These are phyloP conservation scores for Pseudachorutes palmiensis DNA, from an alignment of 1,140 invertebrate genomes.

Conservation along the genomic window DNA sequence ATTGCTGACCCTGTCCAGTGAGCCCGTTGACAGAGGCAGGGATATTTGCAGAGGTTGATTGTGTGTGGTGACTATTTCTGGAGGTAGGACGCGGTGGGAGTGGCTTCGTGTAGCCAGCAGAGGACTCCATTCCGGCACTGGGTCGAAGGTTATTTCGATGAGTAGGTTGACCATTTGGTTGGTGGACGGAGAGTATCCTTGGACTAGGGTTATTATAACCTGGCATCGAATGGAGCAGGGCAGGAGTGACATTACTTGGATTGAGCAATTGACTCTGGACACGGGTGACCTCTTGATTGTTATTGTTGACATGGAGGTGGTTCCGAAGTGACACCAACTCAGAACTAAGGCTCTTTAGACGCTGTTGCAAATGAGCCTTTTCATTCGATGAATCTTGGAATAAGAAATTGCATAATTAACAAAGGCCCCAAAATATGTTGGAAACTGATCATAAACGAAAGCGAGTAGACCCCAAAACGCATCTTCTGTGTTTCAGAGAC, in stretches of 20 bases:
- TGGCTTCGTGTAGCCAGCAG: conserved; percentile 41
- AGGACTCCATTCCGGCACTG: neutral
- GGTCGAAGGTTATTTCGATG: neutral
- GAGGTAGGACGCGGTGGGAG: conserved; percentile 43
- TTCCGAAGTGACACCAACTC: conserved; percentile 81
- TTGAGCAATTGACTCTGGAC: too few species aligned
- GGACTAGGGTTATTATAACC: too few species aligned
- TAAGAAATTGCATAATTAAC: conserved; percentile 15
- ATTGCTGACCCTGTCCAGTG: conserved; percentile 15
- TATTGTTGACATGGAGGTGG: conserved; percentile 49
- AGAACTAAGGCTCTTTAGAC: conserved; percentile 75
- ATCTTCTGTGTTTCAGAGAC: too few species aligned
- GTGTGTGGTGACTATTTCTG: too few species aligned
- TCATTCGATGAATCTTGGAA: conserved; percentile 83
- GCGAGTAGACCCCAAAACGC: too few species aligned
- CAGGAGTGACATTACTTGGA: too few species aligned
- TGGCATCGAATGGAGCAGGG: too few species aligned
- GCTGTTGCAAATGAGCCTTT: conserved; percentile 80
- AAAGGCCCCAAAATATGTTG: neutral
- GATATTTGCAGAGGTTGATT: too few species aligned
- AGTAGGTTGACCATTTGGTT: neutral
- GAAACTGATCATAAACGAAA: neutral
- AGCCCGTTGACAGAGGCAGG: too few species aligned
- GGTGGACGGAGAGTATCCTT: too few species aligned
- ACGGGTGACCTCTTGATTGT: too few species aligned